Percentiles rank a stretch among this genome's conserved stretches.
These are phyloP conservation scores for Sarcophaga subvicina DNA, from an alignment of 2,888 invertebrate species.

Conservation along the genomic window DNA sequence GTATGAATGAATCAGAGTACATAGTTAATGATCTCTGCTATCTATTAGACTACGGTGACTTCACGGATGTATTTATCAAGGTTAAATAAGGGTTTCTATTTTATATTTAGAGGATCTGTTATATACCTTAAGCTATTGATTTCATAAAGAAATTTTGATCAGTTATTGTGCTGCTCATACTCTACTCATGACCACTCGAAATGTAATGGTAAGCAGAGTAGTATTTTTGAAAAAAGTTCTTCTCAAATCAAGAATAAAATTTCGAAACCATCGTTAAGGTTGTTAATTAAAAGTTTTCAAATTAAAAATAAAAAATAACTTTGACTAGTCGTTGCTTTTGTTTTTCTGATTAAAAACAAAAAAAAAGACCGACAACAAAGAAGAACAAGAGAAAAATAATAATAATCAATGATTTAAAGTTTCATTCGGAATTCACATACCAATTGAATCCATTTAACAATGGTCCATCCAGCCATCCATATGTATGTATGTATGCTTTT, in stretches of 20 bases:
- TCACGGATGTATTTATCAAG: no score
- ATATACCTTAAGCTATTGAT: no score
- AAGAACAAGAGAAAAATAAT: neutral
- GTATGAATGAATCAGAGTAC: no score
- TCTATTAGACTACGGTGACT: no score
- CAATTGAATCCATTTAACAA: neutral
- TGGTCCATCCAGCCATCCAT: neutral
- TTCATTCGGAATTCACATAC: slow-evolving; percentile 23
- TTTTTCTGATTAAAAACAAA: neutral
- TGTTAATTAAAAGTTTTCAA: slow-evolving; percentile 68
- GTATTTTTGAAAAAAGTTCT: slow-evolving; percentile 27
- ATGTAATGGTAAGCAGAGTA: neutral
- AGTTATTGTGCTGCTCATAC: neutral
- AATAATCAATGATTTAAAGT: slow-evolving; percentile 60
- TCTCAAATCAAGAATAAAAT: slow-evolving; percentile 36
- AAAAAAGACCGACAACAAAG: slow-evolving; percentile 21
- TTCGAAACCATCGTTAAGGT: slow-evolving; percentile 3
- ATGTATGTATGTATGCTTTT: neutral
- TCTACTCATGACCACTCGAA: neutral
- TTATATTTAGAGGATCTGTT: no score
- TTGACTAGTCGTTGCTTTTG: neutral
- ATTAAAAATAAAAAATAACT: slow-evolving; percentile 40
- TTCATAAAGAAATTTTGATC: neutral
- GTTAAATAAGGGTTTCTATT: no score
- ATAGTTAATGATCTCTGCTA: no score